Evolutionary conservation across 2,888 invertebrate species (phyloP), one percentile per base, ranked within the genome.

Genomic region (Chirona hameri): DNA sequence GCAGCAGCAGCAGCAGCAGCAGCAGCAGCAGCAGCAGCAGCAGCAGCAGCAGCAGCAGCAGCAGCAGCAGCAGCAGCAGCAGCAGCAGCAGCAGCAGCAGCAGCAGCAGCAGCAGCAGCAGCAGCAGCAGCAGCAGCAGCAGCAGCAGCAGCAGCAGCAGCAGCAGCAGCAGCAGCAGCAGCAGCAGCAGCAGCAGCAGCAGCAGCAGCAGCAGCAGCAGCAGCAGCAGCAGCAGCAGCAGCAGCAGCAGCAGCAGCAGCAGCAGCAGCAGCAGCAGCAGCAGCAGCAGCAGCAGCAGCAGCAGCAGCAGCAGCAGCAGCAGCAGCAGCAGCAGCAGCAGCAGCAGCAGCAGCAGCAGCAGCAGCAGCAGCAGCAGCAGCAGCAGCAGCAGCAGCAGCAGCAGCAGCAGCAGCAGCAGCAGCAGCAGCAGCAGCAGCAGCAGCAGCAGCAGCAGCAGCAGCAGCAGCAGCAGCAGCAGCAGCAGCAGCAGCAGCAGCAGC

Each of bases 1-100:
- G 81, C 81, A 80, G 81, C 81, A 80, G 81, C 81, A 80, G 81
- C 81, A 80, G 81, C 81, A 80, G 81, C 81, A 80, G 81, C 81
- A 80, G 81, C 81, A 80, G 81, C 81, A 80, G 81, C 81, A 80
- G 81, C 81, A 80, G 81, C 81, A 80, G 81, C 81, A 80, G 81
- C 81, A 80, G 81, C 81, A 80, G 81, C 81, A 80, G 81, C 81
- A 80, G 81, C 81, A 80, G 81, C 81, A 80, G 81, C 81, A 80
- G 81, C 81, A 80, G 81, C 81, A 80, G 81, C 81, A 80, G 81
- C 81, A 80, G 81, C 81, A 80, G 81, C 81, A 80, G 81, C 81
- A 80, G 81, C 81, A 80, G 81, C 81, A 80, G 81, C 81, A 80
- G 81, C 81, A 80, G 81, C 81, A 80, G 81, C 81, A 80, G 81